Evolutionary conservation across 2,888 invertebrate species (phyloP).

Genomic region (Schizaphis graminum): DNA sequence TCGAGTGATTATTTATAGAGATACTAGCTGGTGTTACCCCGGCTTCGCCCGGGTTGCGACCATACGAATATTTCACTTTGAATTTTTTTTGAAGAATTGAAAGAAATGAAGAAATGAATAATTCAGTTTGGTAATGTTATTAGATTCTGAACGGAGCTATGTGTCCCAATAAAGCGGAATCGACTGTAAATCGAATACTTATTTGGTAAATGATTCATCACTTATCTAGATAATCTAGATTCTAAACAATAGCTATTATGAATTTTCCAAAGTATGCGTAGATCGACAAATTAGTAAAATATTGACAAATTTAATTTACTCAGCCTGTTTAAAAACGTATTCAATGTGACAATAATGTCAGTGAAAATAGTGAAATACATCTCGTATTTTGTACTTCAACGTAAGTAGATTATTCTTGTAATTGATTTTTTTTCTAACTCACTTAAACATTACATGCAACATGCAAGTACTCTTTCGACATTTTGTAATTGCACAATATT

Average conservation of each 20-base stretch:
- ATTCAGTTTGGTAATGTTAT: no score
- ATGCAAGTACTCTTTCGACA: background rate
- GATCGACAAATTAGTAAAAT: background rate
- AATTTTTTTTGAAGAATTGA: no score
- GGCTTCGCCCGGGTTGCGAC: no score
- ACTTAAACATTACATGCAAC: background rate
- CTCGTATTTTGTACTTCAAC: background rate
- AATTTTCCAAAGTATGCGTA: background rate
- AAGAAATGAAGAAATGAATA: no score
- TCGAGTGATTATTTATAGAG: no score
- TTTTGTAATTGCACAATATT: background rate
- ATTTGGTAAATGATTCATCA: background rate
- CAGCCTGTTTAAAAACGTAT: background rate
- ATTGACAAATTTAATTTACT: background rate
- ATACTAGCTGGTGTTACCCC: no score
- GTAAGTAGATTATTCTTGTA: background rate
- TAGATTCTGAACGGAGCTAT: no score
- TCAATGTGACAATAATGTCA: background rate
- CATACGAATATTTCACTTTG: no score
- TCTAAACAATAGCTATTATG: no score
- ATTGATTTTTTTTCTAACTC: background rate
- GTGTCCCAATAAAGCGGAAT: no score
- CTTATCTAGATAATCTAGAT: background rate
- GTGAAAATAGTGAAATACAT: background rate
- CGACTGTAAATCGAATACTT: no score